Base-by-base conservation (phyloP, 1,140 invertebrate species). In the Drosophila baimaii region DNA sequence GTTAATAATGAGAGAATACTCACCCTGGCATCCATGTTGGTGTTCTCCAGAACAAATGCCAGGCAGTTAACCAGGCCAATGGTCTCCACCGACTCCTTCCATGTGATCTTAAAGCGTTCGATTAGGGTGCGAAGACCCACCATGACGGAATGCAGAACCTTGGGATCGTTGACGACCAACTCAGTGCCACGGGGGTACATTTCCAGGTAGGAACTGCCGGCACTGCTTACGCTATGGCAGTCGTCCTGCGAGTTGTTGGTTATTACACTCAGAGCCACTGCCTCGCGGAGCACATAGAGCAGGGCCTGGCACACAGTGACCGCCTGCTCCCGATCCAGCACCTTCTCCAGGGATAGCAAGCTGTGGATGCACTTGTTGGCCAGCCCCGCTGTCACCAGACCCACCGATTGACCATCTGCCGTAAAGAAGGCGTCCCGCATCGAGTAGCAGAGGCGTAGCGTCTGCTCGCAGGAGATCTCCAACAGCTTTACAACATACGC, bases 301-400 rank as follows among this genome's bases (percentile, higher is more conserved):
- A 96, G 89, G 1, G 93, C 93, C 92, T 96, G 95, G 71, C 96
- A 96, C 21, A 95, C 92, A n/a, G 95, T 93, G 12, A 96, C 94
- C 0, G 95, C 95, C 74, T 94, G 93, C 47, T 95, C 94, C 81
- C 95, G 92, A 51, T 93, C 92, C 29, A 94, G 88, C 59, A 93
- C 92, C 63, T 93, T 93, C 61, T 94, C 93, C 51, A 94, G 69
- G 47, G 93, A 92, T 15, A 94, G 91, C 19, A 94, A 81, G 55
- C 93, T 93, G 85, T 95, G 94, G 9, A 95, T 94, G 63, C 94
- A 94, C 80, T 95, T 94, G 13, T 95, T 92, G 15, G 94, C 93
- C 5, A 95, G 92, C 55, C 94, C 93, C 5, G 94, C 85, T 1
- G 94, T 91, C n/a, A 92, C 80, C 56, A 93, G 80, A n/a, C 92